Evolutionary conservation across 2,113 vertebrate species (phyloP).

Genomic region (Tragelaphus buxtoni): DNA sequence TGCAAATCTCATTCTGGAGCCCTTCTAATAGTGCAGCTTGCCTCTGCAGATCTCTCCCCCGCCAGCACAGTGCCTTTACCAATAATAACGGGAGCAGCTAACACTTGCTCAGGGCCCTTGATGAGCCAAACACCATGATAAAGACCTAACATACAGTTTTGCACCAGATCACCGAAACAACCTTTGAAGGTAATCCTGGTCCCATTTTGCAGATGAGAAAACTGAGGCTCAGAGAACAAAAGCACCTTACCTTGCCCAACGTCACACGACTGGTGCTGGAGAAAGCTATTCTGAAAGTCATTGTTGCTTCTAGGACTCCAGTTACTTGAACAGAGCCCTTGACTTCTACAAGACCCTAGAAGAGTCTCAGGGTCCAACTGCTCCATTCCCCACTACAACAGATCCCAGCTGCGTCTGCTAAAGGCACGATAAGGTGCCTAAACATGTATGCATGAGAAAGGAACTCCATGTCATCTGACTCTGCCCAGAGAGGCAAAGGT

Average conservation of each 20-base stretch:
- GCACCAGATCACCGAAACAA: neutral
- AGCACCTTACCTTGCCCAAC: neutral
- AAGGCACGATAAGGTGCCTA: neutral
- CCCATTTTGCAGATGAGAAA: conserved; percentile 9
- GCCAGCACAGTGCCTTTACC: neutral
- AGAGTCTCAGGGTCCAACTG: neutral
- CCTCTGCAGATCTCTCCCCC: neutral
- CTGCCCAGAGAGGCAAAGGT: neutral
- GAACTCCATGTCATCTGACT: neutral
- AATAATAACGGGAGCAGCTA: neutral
- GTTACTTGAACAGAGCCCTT: neutral
- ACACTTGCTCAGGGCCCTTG: neutral
- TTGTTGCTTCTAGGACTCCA: neutral
- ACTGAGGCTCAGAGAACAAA: conserved; percentile 12
- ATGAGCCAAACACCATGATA: neutral
- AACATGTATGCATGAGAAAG: neutral
- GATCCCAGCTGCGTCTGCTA: neutral
- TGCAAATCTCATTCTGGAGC: neutral
- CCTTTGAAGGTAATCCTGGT: neutral
- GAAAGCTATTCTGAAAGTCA: neutral
- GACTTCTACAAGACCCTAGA: neutral
- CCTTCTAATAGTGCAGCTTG: neutral
- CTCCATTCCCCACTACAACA: neutral
- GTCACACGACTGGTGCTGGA: neutral
- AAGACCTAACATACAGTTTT: neutral